phyloP scores from a whole-genome alignment of 2,888 invertebrate genomes.

The Diplazon laetatorius region DNA sequence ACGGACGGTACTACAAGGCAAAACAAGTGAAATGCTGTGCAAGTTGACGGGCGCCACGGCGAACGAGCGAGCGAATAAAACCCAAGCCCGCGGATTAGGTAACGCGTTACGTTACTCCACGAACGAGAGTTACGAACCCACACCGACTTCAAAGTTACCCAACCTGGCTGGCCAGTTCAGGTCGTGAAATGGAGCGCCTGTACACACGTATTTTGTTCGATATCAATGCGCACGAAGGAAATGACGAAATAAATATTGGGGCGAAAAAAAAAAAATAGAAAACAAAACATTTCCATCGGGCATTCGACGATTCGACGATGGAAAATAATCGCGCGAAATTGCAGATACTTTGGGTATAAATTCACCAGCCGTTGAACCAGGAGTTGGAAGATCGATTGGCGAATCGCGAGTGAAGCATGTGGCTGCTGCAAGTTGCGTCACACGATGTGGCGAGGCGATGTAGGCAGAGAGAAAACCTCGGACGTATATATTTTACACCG shows the following conservation, averaged over 20 bases:
- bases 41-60: constrained; percentile 54
- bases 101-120: constrained; percentile 71
- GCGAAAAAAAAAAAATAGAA: too few species aligned
- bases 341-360: background rate
- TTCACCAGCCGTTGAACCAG: constrained; percentile 19
- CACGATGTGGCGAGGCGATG: constrained; percentile 15
- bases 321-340: background rate
- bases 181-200: too few species aligned
- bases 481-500: constrained; percentile 61
- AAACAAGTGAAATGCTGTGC: constrained; percentile 39
- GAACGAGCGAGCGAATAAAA: constrained; percentile 47
- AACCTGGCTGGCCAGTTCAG: too few species aligned
- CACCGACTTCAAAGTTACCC: constrained; percentile 56
- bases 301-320: too few species aligned
- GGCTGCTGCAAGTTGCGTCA: constrained; percentile 69
- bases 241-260: too few species aligned
- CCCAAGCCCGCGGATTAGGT: constrained; percentile 71
- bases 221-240: too few species aligned
- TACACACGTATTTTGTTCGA: too few species aligned
- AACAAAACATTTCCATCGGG: too few species aligned
- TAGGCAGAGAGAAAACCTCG: constrained; percentile 30
- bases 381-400: constrained; percentile 63
- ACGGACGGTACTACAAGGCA: background rate
- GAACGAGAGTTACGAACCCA: constrained; percentile 69
- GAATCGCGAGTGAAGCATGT: constrained; percentile 58